phyloP scores from a whole-genome alignment of 2,113 vertebrate genomes.

The Apaloderma vittatum region DNA sequence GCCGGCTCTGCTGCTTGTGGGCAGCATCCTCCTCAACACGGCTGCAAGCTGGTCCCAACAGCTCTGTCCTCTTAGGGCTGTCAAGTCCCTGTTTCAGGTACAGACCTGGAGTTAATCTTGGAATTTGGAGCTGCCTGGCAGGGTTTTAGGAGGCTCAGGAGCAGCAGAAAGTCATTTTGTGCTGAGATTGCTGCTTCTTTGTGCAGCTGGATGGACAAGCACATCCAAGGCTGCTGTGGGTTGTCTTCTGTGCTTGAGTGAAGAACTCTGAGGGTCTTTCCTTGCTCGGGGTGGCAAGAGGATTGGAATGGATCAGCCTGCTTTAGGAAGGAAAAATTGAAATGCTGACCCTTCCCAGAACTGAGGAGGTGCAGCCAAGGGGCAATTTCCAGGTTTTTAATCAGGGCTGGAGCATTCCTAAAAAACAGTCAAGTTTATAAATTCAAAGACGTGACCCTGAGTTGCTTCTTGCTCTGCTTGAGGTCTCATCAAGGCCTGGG shows the following conservation, averaged over 20 bases:
- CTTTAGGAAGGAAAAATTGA: background rate
- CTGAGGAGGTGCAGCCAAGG: background rate
- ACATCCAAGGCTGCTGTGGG: background rate
- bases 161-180: accelerated
- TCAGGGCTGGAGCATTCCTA: background rate
- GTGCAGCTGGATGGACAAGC: background rate
- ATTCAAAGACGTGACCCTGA: background rate
- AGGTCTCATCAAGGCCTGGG: background rate
- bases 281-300: accelerated
- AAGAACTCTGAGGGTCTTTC: background rate
- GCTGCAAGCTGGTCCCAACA: background rate
- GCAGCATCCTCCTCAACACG: accelerated
- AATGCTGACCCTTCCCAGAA: background rate
- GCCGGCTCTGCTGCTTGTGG: background rate
- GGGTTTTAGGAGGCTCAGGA: background rate
- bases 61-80: background rate
- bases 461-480: background rate
- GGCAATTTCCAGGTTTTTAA: background rate
- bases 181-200: background rate
- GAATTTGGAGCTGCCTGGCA: background rate
- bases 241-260: background rate
- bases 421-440: background rate
- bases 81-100: background rate
- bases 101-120: no score
- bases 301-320: accelerated